Conservation (phyloP, 1,140 invertebrate species). For the Drosophila pectinifera region DNA sequence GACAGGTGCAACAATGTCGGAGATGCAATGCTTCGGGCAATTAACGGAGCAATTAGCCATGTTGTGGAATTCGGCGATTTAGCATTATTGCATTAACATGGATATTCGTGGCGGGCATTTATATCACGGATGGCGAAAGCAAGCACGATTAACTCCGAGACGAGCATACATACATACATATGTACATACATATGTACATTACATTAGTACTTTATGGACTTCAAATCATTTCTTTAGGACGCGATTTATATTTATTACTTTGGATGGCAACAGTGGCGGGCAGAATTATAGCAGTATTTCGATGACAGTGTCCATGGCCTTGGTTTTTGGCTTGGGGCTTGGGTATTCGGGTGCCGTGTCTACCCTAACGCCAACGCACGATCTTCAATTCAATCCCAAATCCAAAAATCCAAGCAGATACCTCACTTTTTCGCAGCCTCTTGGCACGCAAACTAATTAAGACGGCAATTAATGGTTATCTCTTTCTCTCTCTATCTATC, state of each 20-base stretch:
- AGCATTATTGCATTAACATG: conserved; percentile 57
- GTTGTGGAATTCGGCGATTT: conserved; percentile 47
- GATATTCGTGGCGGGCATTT: conserved; percentile 54
- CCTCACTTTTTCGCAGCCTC: conserved; percentile 19
- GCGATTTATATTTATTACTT: background rate
- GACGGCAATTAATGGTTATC: conserved; percentile 47
- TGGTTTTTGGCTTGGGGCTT: conserved; percentile 6
- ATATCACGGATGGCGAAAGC: conserved; percentile 39
- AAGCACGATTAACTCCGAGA: conserved; percentile 6
- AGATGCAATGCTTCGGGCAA: conserved; percentile 35
- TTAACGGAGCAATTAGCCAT: conserved; percentile 67
- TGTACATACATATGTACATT: too few species aligned
- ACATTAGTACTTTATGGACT: background rate
- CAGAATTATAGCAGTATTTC: background rate
- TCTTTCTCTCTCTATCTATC: background rate
- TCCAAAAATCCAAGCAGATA: conserved; percentile 13
- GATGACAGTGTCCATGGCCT: conserved; percentile 13
- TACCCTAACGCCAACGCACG: conserved; percentile 32
- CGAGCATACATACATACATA: too few species aligned
- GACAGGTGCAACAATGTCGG: conserved; percentile 37
- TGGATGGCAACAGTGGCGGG: background rate
- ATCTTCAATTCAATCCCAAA: conserved; percentile 8
- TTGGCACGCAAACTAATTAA: conserved; percentile 49
- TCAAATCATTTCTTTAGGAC: background rate
- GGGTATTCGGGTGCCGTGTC: conserved; percentile 3